Evolutionary conservation across 2,797 vertebrate genomes (phyloP).

Genomic region (Alfaro cultratus): DNA sequence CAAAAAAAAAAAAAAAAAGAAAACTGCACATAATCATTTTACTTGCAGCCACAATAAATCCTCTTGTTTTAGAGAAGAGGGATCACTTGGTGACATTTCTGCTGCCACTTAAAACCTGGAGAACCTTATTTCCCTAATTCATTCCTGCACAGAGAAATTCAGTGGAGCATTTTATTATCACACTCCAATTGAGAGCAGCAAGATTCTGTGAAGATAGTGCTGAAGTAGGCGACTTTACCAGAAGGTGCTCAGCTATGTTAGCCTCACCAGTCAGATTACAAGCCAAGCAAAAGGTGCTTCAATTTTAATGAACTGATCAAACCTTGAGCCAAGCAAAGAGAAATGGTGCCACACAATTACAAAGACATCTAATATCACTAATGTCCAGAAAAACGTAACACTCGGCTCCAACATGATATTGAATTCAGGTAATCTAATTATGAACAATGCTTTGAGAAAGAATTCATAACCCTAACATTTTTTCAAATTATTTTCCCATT

Average conservation of each 20-base stretch:
- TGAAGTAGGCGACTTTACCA: constrained; percentile 52
- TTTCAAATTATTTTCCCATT: neutral
- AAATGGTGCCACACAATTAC: constrained; percentile 43
- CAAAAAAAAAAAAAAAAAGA: constrained; percentile 22
- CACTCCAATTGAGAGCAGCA: constrained; percentile 53
- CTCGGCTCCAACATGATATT: constrained; percentile 50
- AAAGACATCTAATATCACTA: constrained; percentile 52
- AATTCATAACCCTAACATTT: neutral
- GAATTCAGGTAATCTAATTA: constrained; percentile 61
- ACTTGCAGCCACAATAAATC: constrained; percentile 67
- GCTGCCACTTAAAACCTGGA: constrained; percentile 68
- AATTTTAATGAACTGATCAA: constrained; percentile 64
- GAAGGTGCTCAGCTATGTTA: constrained; percentile 52
- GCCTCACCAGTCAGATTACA: constrained; percentile 55
- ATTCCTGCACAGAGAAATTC: constrained; percentile 63
- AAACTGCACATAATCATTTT: constrained; percentile 55
- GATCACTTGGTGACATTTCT: constrained; percentile 64
- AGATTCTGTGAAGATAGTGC: constrained; percentile 59
- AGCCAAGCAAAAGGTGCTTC: constrained; percentile 53
- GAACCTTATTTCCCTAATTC: constrained; percentile 76
- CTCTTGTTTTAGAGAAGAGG: constrained; percentile 56
- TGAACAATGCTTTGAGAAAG: neutral
- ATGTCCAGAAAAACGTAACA: constrained; percentile 44
- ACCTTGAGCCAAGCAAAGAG: constrained; percentile 42
- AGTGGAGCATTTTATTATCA: constrained; percentile 66